These are phyloP conservation scores for Epinotia bilunana DNA, from an alignment of 2,888 invertebrate species.

Conservation along the genomic window DNA sequence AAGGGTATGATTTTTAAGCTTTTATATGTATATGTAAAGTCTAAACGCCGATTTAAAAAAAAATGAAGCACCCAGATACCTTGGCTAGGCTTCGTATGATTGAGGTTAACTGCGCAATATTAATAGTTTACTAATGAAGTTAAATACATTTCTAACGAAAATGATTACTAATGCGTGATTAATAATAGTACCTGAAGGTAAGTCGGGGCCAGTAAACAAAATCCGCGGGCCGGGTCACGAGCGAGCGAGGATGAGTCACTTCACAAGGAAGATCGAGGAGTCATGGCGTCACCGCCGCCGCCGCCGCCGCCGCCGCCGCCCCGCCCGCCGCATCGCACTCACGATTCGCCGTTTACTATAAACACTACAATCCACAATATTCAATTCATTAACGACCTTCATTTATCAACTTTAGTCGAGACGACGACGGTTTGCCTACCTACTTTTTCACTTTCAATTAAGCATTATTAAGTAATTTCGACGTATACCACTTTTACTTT, in stretches of 20 bases:
- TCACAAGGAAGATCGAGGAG: constrained; percentile 77
- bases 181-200: constrained; percentile 66
- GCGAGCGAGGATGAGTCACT: constrained; percentile 71
- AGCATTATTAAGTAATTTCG: constrained; percentile 55
- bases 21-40: too few relatives aligned
- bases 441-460: constrained; percentile 61
- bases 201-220: constrained; percentile 69
- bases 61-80: background rate
- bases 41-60: too few relatives aligned
- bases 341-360: constrained; percentile 60
- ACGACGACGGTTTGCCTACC: constrained; percentile 51
- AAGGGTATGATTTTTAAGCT: too few relatives aligned
- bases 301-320: constrained; percentile 46
- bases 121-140: constrained; percentile 43
- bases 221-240: constrained; percentile 77
- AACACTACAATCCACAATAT: constrained; percentile 44
- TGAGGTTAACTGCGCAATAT: constrained; percentile 49
- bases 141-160: constrained; percentile 54
- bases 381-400: constrained; percentile 51
- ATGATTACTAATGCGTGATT: constrained; percentile 57
- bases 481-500: constrained; percentile 58
- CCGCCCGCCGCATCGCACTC: constrained; percentile 50
- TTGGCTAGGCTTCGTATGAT: background rate
- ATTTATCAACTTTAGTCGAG: constrained; percentile 50
- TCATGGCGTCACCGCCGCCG: constrained; percentile 72